phyloP scores from a whole-genome alignment of 2,113 vertebrate species.

The Onychorhynchus coronatus region DNA sequence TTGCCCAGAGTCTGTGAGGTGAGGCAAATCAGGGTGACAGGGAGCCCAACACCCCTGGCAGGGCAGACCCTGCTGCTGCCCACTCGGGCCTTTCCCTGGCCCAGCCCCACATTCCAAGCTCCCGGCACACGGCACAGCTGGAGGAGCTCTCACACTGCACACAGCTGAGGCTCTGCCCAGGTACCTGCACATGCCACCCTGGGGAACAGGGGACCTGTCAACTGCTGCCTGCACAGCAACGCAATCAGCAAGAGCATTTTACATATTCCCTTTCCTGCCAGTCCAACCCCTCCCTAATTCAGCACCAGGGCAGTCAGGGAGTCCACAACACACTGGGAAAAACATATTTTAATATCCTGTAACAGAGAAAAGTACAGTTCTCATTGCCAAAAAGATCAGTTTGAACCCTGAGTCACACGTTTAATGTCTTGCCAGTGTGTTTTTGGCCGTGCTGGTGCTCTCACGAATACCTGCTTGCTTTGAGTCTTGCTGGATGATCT shows the following conservation, averaged over 20 bases:
- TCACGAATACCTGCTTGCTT: not conserved
- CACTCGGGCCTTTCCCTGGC: not conserved
- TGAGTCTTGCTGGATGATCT: not conserved
- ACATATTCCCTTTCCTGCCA: not conserved
- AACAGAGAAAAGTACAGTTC: not conserved
- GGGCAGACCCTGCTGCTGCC: not conserved
- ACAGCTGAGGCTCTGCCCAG: not conserved
- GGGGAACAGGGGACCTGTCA: not conserved
- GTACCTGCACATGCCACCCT: not conserved
- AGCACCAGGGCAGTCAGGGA: not conserved
- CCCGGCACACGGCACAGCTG: rapidly evolving
- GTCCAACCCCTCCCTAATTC: not conserved
- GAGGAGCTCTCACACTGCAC: not conserved
- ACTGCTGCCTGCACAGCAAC: not conserved
- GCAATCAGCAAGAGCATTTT: not conserved
- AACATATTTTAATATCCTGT: not conserved
- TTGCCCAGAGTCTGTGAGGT: no score
- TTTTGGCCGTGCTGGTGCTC: not conserved
- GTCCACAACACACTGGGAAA: not conserved
- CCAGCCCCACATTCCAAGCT: rapidly evolving
- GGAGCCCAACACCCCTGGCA: not conserved
- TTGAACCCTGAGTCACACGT: not conserved
- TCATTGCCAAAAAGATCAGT: not conserved
- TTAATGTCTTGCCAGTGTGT: not conserved
- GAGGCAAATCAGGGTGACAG: not conserved